A percentile compares a stretch with the other conserved stretches of the same genome.
Evolutionary conservation across 2,113 vertebrate genomes (phyloP).

Genomic region (Aptenodytes patagonicus): DNA sequence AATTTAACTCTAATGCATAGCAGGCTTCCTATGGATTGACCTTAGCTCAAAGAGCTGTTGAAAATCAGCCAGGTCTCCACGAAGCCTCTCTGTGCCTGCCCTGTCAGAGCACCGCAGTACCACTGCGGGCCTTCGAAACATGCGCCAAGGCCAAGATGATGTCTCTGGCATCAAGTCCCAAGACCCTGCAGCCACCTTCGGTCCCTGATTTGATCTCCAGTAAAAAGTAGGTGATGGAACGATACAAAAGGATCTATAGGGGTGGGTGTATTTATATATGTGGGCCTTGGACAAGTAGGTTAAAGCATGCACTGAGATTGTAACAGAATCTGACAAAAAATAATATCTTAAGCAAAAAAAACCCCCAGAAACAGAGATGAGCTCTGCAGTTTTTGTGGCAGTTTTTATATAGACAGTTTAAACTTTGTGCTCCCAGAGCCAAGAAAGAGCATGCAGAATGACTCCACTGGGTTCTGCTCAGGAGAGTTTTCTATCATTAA

Average conservation of each 20-base stretch:
- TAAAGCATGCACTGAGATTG: neutral
- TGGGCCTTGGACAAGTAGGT: neutral
- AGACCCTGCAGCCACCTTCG: neutral
- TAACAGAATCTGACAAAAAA: neutral
- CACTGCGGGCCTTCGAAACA: accelerated
- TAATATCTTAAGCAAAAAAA: neutral
- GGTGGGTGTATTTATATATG: neutral
- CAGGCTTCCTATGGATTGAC: neutral
- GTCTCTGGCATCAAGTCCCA: neutral
- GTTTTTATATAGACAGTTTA: neutral
- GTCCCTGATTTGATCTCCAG: neutral
- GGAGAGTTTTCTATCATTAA: neutral
- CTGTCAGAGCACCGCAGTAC: neutral
- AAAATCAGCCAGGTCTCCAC: neutral
- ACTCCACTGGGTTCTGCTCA: neutral
- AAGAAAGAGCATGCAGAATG: neutral
- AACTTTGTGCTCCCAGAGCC: neutral
- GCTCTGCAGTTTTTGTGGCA: neutral
- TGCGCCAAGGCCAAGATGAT: neutral
- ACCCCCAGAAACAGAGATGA: neutral
- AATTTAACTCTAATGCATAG: neutral
- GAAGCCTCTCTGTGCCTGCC: neutral
- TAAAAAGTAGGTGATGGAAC: neutral
- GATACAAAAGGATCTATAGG: neutral
- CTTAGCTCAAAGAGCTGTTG: neutral